These are phyloP conservation scores for Hapalemur alaotrensis DNA, from an alignment of 2,797 vertebrate species.

Conservation along the genomic window DNA sequence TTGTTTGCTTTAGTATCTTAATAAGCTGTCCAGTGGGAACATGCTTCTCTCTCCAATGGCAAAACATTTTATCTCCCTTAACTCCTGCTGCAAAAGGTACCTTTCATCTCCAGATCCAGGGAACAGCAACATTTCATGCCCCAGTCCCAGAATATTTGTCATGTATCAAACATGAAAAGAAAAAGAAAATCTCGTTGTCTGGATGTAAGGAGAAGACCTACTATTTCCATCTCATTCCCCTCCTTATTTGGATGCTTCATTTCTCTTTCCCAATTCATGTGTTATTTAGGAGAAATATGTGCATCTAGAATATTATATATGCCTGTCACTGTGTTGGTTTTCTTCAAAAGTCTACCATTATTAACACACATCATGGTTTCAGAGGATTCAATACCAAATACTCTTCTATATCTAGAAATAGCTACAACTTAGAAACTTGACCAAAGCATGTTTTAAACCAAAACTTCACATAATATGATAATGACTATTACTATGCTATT, in stretches of 20 bases:
- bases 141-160: not conserved
- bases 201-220: not conserved
- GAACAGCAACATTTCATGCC: not conserved
- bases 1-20: not conserved
- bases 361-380: not conserved
- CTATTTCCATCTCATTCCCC: not conserved
- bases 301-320: not conserved
- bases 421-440: not conserved
- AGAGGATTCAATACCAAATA: not conserved
- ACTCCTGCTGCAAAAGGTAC: rapidly evolving
- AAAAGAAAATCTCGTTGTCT: not conserved
- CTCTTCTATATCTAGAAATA: not conserved
- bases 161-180: not conserved
- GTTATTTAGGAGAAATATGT: not conserved
- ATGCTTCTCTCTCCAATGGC: not conserved
- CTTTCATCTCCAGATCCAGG: not conserved
- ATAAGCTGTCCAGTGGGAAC: not conserved
- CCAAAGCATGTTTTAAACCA: not conserved
- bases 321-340: not conserved
- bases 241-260: not conserved
- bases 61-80: not conserved
- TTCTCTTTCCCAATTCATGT: not conserved
- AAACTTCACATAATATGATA: not conserved
- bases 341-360: not conserved
- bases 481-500: not conserved